Base-by-base conservation (phyloP, 1,140 invertebrate species). In the Hetaerina americana region DNA sequence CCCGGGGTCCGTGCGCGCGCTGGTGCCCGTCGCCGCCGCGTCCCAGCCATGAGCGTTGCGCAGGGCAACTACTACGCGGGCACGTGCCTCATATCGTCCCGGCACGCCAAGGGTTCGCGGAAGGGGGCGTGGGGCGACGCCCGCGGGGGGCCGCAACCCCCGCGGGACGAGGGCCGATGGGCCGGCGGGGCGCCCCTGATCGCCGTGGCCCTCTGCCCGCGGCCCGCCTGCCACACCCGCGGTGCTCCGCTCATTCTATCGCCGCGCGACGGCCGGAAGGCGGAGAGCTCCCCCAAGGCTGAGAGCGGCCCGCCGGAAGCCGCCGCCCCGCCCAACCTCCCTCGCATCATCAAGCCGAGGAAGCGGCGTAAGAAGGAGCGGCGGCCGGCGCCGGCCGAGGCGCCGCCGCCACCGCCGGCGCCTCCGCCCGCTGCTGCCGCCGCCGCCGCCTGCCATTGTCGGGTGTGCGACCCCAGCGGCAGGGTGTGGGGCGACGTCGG, bases 311-410 rank as follows among this genome's bases (percentile, higher is more conserved):
- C 78, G 66, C 26, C 71, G 69, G 71, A 71, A 75, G 71, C 72
- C 71, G 77, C 71, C 67, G 78, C 72, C 26, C 73, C 2, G 40
- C 71, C 15, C 76, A 26, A 68, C 40, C 79, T 94, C 75, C 93
- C 92, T 26, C 84, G 92, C 66, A 93, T 94, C 69, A 94, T 94
- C 76, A 95, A 95, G 79, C 92, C 92, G 0, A 82, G 92, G 12
- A 95, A 95, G 78, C 85, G 93, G 24, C 86, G 92, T 77, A 95
- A 95, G 87, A 94, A 94, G 80, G 92, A 94, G 76, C 84, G 92
- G 70, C 93, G 93, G 78, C 88, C 89, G 25, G 73, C 75, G 75
- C 75, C 72, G 74, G 40, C 5, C 18, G 26, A 26, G 6, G 69
- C 71, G 8, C 79, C 80, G 73, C 80, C 79, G 75, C 78, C 78